phyloP scores from a whole-genome alignment of 2,113 vertebrate genomes.

The Peromyscus californicus region DNA sequence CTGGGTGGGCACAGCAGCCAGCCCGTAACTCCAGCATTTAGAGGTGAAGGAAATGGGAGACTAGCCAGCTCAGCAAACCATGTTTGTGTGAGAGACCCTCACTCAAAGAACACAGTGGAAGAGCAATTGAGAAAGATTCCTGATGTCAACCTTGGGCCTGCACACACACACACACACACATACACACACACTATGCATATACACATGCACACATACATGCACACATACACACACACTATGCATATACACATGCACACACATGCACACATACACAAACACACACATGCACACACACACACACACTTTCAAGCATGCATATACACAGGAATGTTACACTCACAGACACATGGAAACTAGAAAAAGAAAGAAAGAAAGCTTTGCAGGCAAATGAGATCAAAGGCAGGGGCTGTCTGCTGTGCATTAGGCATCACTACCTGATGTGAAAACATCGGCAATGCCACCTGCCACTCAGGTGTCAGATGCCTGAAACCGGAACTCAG shows the following conservation, averaged over 20 bases:
- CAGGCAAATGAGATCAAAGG: conserved; percentile 35
- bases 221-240: not conserved
- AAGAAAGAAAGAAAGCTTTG: not conserved
- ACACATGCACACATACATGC: no score
- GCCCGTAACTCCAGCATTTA: not conserved
- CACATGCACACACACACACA: not conserved
- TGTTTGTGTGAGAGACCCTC: not conserved
- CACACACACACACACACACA: not conserved
- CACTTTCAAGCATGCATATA: not conserved
- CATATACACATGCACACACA: not conserved
- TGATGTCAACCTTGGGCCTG: not conserved
- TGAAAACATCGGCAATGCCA: not conserved
- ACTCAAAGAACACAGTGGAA: not conserved
- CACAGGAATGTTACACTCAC: not conserved
- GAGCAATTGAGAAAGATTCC: not conserved
- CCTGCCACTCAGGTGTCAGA: not conserved
- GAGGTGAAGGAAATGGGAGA: not conserved
- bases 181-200: not conserved
- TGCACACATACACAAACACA: not conserved
- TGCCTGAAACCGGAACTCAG: not conserved
- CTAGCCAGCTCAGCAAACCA: not conserved
- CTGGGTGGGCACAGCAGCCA: not conserved
- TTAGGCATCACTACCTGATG: not conserved
- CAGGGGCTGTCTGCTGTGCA: no score
- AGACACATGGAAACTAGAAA: not conserved